These are phyloP conservation scores for Pentalonia nigronervosa DNA, from an alignment of 1,140 invertebrate species.

Conservation along the genomic window DNA sequence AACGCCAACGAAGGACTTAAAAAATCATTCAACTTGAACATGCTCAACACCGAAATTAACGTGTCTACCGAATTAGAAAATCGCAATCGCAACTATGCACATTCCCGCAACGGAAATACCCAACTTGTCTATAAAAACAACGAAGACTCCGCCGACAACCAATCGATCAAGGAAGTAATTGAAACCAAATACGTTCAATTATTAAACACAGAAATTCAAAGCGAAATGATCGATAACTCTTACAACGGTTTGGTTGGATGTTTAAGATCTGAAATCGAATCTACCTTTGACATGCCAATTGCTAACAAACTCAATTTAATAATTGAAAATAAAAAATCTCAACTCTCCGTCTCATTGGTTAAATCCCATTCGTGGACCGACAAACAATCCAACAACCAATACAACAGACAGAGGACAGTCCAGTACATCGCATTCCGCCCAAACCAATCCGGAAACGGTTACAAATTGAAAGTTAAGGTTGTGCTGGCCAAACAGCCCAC, in stretches of 20 bases:
- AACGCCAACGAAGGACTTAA: not conserved
- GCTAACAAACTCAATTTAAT: not conserved
- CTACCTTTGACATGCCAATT: not conserved
- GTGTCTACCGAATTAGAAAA: slow-evolving; percentile 32
- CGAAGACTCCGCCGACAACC: not conserved
- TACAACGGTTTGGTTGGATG: slow-evolving; percentile 33
- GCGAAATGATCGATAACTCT: slow-evolving; percentile 22
- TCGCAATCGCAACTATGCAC: slow-evolving; percentile 14
- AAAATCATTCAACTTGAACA: slow-evolving; percentile 9
- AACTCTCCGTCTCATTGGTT: not conserved
- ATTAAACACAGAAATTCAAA: slow-evolving; percentile 14
- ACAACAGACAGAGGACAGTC: not conserved
- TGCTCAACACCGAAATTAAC: not conserved
- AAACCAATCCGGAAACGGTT: slow-evolving; percentile 13
- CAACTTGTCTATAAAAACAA: not conserved
- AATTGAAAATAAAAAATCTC: slow-evolving; percentile 8
- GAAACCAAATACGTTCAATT: not conserved
- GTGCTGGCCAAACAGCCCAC: slow-evolving; percentile 22
- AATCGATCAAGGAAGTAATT: not conserved
- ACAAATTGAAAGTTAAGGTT: not conserved
- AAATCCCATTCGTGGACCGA: not conserved
- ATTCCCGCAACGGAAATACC: not conserved
- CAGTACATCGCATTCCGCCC: slow-evolving; percentile 19
- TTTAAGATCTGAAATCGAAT: slow-evolving; percentile 7
- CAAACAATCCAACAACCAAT: too few relatives aligned